Conservation (phyloP, 2,888 invertebrate species). For the Drosophila quinaria region DNA sequence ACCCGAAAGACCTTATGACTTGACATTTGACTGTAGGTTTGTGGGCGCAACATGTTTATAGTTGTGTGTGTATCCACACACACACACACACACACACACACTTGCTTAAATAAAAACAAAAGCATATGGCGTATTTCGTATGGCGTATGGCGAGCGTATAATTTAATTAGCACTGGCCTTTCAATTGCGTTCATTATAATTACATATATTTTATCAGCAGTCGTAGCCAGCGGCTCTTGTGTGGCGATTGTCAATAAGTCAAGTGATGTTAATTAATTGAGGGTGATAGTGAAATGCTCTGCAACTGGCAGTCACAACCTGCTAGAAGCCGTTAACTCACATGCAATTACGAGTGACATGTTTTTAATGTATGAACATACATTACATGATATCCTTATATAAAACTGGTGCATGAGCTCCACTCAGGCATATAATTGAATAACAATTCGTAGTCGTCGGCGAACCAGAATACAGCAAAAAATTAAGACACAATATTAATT, state of each 20-base stretch:
- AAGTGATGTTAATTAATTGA: slow-evolving; percentile 83
- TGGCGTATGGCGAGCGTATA: slow-evolving; percentile 57
- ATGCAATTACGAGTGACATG: slow-evolving; percentile 62
- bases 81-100: slow-evolving; percentile 24
- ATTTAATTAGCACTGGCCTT: slow-evolving; percentile 76
- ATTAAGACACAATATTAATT: slow-evolving; percentile 39
- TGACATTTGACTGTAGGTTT: slow-evolving; percentile 48
- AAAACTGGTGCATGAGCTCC: slow-evolving; percentile 45
- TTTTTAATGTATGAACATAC: slow-evolving; percentile 7
- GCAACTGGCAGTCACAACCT: slow-evolving; percentile 46
- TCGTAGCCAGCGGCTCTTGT: slow-evolving; percentile 44
- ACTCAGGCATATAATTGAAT: slow-evolving; percentile 50
- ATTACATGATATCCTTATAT: slow-evolving; percentile 35
- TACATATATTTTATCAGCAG: slow-evolving; percentile 73
- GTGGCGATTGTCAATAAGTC: slow-evolving; percentile 75
- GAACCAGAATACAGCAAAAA: slow-evolving; percentile 2
- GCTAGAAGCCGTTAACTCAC: slow-evolving; percentile 56
- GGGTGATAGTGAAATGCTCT: slow-evolving; percentile 65
- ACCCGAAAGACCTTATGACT: slow-evolving; percentile 51
- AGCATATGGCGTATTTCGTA: slow-evolving; percentile 42
- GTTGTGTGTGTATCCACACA: slow-evolving; percentile 24
- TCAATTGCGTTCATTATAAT: slow-evolving; percentile 77
- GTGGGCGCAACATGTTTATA: slow-evolving; percentile 13
- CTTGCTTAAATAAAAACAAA: slow-evolving; percentile 5
- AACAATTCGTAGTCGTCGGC: slow-evolving; percentile 8